Percentiles rank a stretch among this genome's conserved stretches.
Conservation (phyloP, 2,113 vertebrate species). For the Cepphus grylle region DNA sequence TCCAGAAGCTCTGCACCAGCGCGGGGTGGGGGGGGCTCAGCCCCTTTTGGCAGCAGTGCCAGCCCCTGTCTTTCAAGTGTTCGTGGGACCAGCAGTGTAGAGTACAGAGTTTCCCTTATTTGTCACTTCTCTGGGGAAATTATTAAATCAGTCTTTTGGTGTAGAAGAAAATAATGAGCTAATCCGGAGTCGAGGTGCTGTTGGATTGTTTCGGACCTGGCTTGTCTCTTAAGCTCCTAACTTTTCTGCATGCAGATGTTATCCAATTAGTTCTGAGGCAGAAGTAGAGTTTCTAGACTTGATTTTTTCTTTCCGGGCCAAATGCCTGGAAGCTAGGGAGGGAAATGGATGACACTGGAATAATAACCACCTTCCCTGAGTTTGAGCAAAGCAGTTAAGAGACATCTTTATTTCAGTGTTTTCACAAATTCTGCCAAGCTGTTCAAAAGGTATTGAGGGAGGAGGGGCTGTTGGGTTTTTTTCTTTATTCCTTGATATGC, state of each 20-base stretch:
- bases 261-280: slow-evolving; percentile 24
- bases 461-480: background rate
- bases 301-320: slow-evolving; percentile 52
- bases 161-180: slow-evolving; percentile 58
- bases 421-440: slow-evolving; percentile 22
- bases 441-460: background rate
- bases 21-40: background rate
- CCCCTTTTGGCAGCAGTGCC: background rate
- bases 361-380: slow-evolving; percentile 40
- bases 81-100: background rate
- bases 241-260: slow-evolving; percentile 36
- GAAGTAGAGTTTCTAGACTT: slow-evolving; percentile 17
- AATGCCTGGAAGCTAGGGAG: slow-evolving; percentile 60
- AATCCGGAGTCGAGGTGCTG: background rate
- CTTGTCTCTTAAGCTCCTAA: slow-evolving; percentile 28
- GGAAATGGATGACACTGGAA: slow-evolving; percentile 31
- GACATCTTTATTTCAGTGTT: background rate
- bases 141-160: slow-evolving; percentile 21
- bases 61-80: background rate
- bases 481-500: background rate
- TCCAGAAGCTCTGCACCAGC: background rate
- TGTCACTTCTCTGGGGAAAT: background rate
- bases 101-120: background rate
- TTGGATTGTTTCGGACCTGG: background rate
- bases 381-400: slow-evolving; percentile 22